Evolutionary conservation across 2,888 invertebrate genomes (phyloP), one percentile per base, ranked within the genome.

Genomic region (Apodemia mormo): DNA sequence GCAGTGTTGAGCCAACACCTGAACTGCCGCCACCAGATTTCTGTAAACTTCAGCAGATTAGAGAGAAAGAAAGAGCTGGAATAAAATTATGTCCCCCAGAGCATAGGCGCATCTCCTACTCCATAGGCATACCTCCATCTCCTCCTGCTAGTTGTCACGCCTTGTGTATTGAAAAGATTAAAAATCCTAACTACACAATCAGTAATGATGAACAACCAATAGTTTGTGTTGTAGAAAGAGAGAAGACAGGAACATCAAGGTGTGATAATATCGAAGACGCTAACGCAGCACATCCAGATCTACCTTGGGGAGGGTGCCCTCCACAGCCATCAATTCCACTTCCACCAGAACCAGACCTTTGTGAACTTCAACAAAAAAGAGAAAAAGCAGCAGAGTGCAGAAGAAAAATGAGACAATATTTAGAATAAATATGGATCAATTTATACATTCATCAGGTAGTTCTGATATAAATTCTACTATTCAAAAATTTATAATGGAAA

Each of bases 151-250:
- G 70, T 0, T 90, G 90, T 56, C 69, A 77, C 1, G 89, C 80
- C 0, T 43, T 89, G 22, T 88, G 88, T 70, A 80, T 83, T n/a
- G 88, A 90, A 67, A 85, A 74, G 76, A 79, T 91, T 0, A 90
- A 88, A 69, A 89, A 90, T 56, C 81, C 80, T 8, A 79, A 80
- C 1, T 56, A 85, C 9, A 71, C 73, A 5, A 61, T 76, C 0
- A 70, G 40, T 40, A 6, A 40, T 8, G 40, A 68, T 1, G 70
- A 77, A 0, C 61, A 71, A 12, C 81, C 80, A 7, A 74, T 78
- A 12, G 81, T 83, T 8, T 88, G 86, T 68, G 49, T 73, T 0
- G 85, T 86, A 2, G 79, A 80, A 54, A 79, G 81, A 67, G 78
- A 81, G 72, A 10, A 58, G 14, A 81, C 86, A 8, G 79, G 80